phyloP scores from a whole-genome alignment of 2,888 invertebrate species.

The Augochlorella aurata region DNA sequence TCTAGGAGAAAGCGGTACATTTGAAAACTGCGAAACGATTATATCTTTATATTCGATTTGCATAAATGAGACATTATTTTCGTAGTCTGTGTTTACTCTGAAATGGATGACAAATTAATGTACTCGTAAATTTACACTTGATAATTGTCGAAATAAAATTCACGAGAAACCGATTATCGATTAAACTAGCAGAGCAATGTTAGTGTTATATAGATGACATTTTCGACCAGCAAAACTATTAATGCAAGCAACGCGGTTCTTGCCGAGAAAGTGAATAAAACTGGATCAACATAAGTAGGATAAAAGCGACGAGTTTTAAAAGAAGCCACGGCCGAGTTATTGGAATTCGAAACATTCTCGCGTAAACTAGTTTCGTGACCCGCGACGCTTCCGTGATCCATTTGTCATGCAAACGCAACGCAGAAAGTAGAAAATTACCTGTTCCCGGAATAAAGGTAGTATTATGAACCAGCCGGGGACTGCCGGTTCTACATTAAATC shows the following conservation, averaged over 20 bases:
- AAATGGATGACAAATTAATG: background rate
- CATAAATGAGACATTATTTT: background rate
- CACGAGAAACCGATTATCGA: background rate
- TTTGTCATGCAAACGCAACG: conserved; percentile 34
- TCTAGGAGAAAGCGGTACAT: background rate
- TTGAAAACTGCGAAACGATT: background rate
- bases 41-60: background rate
- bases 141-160: background rate
- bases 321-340: conserved; percentile 9
- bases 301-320: conserved; percentile 15
- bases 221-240: background rate
- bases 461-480: background rate
- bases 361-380: conserved; percentile 31
- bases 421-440: conserved; percentile 14
- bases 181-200: background rate
- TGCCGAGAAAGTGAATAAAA: background rate
- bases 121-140: background rate
- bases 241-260: background rate
- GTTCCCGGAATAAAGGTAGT: conserved; percentile 10
- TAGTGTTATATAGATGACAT: background rate
- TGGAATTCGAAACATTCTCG: conserved; percentile 11
- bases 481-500: conserved; percentile 2
- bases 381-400: conserved; percentile 11
- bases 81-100: background rate
- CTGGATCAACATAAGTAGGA: conserved; percentile 4